A percentile compares a stretch with the other conserved stretches of the same genome.
These are phyloP conservation scores for Platyrinchus mystaceus DNA, from an alignment of 2,797 vertebrate species.

Conservation along the genomic window DNA sequence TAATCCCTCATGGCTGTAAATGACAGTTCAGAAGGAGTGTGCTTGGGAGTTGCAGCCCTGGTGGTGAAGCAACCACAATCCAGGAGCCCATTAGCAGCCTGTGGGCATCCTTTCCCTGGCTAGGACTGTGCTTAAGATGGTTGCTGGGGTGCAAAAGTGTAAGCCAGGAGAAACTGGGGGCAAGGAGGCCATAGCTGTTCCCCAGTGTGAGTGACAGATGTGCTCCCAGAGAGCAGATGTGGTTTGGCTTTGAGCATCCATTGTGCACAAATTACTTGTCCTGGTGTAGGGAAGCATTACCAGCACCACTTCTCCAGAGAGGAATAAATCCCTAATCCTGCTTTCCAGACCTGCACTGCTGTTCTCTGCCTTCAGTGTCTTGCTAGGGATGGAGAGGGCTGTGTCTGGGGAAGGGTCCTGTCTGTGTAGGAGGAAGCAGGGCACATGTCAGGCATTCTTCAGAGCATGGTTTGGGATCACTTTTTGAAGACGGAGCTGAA, in stretches of 20 bases:
- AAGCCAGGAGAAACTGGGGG: background rate
- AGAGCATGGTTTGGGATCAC: background rate
- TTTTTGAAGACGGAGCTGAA: background rate
- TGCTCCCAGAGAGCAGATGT: background rate
- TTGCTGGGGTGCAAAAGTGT: background rate
- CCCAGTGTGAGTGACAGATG: background rate
- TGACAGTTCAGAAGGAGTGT: rapidly evolving
- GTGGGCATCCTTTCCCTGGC: background rate
- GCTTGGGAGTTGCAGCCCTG: background rate
- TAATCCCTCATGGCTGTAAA: background rate
- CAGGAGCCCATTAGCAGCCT: background rate
- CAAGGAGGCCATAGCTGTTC: background rate
- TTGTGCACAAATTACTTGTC: background rate
- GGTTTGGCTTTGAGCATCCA: background rate
- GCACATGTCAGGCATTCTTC: background rate
- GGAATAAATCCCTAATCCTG: background rate
- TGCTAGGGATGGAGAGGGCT: background rate
- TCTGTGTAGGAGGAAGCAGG: background rate
- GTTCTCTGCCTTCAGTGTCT: background rate
- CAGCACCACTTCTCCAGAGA: background rate
- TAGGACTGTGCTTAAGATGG: background rate
- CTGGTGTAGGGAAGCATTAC: background rate
- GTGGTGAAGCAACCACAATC: background rate
- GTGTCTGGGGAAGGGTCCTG: background rate
- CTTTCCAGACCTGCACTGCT: background rate